phyloP scores from a whole-genome alignment of 2,797 vertebrate genomes.

The Synaphobranchus kaupii region DNA sequence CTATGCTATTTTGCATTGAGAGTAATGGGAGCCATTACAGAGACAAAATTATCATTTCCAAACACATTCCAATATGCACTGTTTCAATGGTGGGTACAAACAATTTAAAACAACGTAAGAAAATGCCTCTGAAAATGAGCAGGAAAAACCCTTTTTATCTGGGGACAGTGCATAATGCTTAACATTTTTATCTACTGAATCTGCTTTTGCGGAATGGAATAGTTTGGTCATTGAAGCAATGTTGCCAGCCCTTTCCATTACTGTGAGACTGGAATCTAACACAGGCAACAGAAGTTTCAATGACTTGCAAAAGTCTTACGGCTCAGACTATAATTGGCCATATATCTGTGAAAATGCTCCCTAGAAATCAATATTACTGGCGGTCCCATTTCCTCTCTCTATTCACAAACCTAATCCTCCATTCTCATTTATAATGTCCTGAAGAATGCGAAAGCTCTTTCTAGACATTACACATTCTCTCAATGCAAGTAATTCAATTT shows the following conservation, averaged over 20 bases:
- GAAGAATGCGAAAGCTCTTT: conserved; percentile 51
- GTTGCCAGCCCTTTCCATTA: conserved; percentile 50
- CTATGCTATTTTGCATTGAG: not conserved
- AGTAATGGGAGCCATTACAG: not conserved
- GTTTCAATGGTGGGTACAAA: not conserved
- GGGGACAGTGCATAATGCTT: conserved; percentile 11
- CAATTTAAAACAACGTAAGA: not conserved
- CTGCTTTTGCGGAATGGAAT: conserved; percentile 12
- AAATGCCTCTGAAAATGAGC: not conserved
- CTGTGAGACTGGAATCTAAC: conserved; percentile 59
- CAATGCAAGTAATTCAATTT: conserved; percentile 67
- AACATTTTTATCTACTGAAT: conserved; percentile 8
- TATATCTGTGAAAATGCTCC: conserved; percentile 66
- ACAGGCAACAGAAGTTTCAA: conserved; percentile 53
- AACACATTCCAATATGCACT: not conserved
- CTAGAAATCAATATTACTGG: conserved; percentile 68
- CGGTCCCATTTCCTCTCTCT: conserved; percentile 59
- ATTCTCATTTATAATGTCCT: conserved; percentile 62
- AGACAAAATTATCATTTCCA: not conserved
- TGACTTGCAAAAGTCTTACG: conserved; percentile 60
- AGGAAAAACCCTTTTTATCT: conserved; percentile 14
- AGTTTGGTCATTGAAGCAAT: conserved; percentile 48
- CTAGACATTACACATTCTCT: conserved; percentile 53
- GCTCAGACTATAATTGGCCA: conserved; percentile 65
- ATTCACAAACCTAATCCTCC: conserved; percentile 67